Base-by-base conservation (phyloP, 2,888 invertebrate genomes). In the Agonopterix alstromeriana region DNA sequence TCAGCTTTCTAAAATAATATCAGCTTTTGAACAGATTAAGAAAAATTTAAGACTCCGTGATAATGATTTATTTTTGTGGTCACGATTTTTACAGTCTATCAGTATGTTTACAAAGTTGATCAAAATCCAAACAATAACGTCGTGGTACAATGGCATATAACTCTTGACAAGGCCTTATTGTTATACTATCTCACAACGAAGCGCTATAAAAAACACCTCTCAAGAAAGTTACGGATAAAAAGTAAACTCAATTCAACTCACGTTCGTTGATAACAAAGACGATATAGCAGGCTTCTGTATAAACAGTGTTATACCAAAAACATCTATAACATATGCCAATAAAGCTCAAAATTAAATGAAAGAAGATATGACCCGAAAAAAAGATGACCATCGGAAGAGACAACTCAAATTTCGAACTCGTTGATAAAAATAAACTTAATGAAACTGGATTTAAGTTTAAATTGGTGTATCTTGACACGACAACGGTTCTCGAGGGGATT, bases 251-350 rank as follows among this genome's bases (percentile, higher is more conserved):
- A 74, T 71, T 71, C 71, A 50, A 46, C 61, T 70, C 74, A 71
- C 72, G 70, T 63, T 56, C 45, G 45, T 49, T 54, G 73, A 75
- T 73, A 65, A 66, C 67, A 73, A 70, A 65, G 64, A 58, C 54
- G 60, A 68, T 70, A 72, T 67, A 70, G 70, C 14, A 47, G 27
- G 36, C 45, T 70, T 53, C 65, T 60, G 59, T 63, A 56, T 38
- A 54, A 4, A 1, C 10, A 14, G 5, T 1, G 11, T 35, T 41
- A 43, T 43, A 43, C 27, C 47, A 43, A 43, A 42, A 45, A 17
- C 8, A 35, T 12, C 44, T 36, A 12, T 50, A 35, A 11, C 10
- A 42, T 14, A 43, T 38, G 7, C 14, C 14, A 27, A 42, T 35
- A 36, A 27, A 45, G 36, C 10, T 14, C 17, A 27, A 51, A 48